These are phyloP conservation scores for Gymnothorax reevesii DNA, from an alignment of 2,797 vertebrate species.

Conservation along the genomic window DNA sequence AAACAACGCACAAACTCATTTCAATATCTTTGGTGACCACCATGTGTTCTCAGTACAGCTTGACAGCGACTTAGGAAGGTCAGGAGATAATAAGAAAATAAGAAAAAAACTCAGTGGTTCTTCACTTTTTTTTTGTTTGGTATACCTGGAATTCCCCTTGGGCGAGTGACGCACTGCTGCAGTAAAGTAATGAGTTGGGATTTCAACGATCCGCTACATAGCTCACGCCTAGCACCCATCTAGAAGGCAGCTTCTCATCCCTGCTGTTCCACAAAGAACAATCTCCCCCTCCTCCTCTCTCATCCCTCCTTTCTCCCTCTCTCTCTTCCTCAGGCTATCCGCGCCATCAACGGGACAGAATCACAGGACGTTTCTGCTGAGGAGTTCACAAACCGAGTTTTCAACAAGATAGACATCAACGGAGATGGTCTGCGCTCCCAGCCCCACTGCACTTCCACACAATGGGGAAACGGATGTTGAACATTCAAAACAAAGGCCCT, in stretches of 20 bases:
- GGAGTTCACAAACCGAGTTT: constrained; percentile 87
- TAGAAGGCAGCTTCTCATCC: not conserved
- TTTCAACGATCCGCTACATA: not conserved
- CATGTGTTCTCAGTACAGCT: too few relatives aligned
- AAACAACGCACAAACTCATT: too few relatives aligned
- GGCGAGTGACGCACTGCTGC: not conserved
- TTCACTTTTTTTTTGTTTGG: too few relatives aligned
- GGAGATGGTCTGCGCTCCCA: constrained; percentile 78
- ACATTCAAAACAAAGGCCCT: not conserved
- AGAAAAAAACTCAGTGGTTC: too few relatives aligned
- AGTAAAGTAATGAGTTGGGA: not conserved
- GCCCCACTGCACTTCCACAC: not conserved
- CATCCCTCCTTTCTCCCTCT: not conserved
- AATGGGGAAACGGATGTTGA: not conserved
- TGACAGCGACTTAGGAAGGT: too few relatives aligned
- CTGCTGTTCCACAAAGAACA: not conserved
- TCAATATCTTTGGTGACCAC: too few relatives aligned
- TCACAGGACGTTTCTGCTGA: constrained; percentile 74
- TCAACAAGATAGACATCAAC: constrained; percentile 85
- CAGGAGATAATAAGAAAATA: too few relatives aligned
- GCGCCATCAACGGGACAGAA: constrained; percentile 84
- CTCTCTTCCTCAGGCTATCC: constrained; percentile 74
- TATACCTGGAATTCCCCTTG: not conserved
- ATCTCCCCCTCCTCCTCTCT: not conserved
- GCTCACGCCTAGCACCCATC: not conserved